Evolutionary conservation across 2,888 invertebrate species (phyloP).

Genomic region (Agapetus fuscipes): DNA sequence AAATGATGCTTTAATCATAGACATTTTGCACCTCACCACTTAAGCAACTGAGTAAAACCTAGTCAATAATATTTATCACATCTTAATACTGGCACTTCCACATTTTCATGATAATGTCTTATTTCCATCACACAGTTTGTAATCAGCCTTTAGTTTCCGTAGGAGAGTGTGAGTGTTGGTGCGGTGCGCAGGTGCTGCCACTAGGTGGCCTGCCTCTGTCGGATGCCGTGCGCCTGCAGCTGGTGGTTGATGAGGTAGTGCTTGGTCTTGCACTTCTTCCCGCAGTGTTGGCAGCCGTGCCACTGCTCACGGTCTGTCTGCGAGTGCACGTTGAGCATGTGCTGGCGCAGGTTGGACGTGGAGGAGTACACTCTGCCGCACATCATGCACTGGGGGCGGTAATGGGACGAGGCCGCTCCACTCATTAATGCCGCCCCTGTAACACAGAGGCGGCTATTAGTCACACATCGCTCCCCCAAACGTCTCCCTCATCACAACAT

Average conservation of each 20-base stretch:
- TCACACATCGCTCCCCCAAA: background rate
- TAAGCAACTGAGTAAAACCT: no score
- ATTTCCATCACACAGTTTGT: conserved; percentile 7
- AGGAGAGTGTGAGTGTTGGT: conserved; percentile 19
- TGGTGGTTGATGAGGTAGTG: conserved; percentile 70
- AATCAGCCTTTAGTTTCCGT: conserved; percentile 14
- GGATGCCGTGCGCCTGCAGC: conserved; percentile 64
- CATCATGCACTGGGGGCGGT: conserved; percentile 58
- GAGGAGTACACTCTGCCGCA: conserved; percentile 64
- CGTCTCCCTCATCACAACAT: conserved; percentile 2
- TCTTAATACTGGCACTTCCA: conserved; percentile 22
- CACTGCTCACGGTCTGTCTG: conserved; percentile 60
- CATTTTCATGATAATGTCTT: conserved; percentile 14
- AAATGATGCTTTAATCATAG: no score
- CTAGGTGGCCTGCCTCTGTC: conserved; percentile 54
- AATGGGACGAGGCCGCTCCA: conserved; percentile 40
- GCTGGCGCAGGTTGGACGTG: conserved; percentile 65
- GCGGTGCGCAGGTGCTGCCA: conserved; percentile 21
- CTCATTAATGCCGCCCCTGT: conserved; percentile 54
- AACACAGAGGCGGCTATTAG: conserved; percentile 51
- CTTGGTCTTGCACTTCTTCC: conserved; percentile 66
- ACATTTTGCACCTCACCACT: no score
- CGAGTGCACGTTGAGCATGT: conserved; percentile 67
- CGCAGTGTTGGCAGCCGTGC: conserved; percentile 64
- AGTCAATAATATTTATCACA: conserved; percentile 19